These are phyloP conservation scores for Isurus oxyrinchus DNA, from an alignment of 2,113 vertebrate species.

Conservation along the genomic window DNA sequence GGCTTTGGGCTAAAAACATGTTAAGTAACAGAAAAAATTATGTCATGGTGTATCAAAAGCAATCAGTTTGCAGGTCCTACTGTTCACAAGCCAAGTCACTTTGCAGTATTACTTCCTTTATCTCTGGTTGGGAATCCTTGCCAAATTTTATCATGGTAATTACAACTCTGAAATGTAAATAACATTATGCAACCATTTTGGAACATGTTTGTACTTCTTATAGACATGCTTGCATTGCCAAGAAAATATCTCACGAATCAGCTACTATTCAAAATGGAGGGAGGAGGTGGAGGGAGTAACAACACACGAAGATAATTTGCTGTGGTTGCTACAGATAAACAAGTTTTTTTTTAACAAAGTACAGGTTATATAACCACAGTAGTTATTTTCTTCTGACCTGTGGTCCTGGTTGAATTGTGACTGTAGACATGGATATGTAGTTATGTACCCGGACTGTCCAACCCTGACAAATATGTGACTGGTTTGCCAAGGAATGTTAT, in stretches of 20 bases:
- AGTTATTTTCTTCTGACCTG: background rate
- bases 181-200: constrained; percentile 70
- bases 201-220: constrained; percentile 67
- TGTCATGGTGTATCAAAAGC: constrained; percentile 44
- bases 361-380: background rate
- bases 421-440: background rate
- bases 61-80: constrained; percentile 48
- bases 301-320: background rate
- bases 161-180: constrained; percentile 71
- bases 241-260: constrained; percentile 49
- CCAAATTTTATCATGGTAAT: constrained; percentile 76
- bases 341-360: background rate
- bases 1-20: background rate
- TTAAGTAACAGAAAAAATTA: background rate
- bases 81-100: constrained; percentile 61
- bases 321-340: background rate
- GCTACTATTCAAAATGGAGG: constrained; percentile 41
- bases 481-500: background rate
- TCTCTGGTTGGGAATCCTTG: constrained; percentile 71
- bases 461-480: background rate
- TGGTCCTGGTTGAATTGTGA: background rate
- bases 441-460: background rate
- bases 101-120: constrained; percentile 58
- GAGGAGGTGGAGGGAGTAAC: background rate
- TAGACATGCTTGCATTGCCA: constrained; percentile 54